Conservation (phyloP, 1,140 invertebrate species). For the Ericerus pela region DNA sequence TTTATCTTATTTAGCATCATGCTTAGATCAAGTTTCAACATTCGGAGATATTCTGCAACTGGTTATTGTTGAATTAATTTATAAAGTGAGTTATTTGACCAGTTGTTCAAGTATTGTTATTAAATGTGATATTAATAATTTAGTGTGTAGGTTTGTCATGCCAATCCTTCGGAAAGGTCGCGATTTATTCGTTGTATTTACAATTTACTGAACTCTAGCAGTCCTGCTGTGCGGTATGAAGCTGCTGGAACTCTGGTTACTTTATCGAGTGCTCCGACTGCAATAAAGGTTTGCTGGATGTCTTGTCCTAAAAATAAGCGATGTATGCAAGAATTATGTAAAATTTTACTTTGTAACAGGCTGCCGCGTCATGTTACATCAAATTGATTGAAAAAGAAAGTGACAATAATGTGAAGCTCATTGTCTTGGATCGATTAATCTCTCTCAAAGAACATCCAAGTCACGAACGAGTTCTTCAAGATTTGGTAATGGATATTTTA, state of each 20-base stretch:
- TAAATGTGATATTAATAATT: neutral
- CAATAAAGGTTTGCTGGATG: constrained; percentile 50
- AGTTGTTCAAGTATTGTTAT: neutral
- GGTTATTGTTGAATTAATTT: constrained; percentile 97
- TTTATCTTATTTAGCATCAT: constrained; percentile 78
- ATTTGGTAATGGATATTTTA: constrained; percentile 96
- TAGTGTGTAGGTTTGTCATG: constrained; percentile 66
- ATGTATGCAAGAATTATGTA: neutral
- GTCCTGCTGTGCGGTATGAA: constrained; percentile 94
- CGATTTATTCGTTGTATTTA: constrained; percentile 98
- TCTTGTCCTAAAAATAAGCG: neutral
- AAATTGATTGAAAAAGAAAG: constrained; percentile 97
- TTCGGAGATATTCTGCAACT: constrained; percentile 97
- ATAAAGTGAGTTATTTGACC: constrained; percentile 55
- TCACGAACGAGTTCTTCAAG: constrained; percentile 86
- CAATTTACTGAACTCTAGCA: constrained; percentile 88
- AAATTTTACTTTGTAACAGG: constrained; percentile 37
- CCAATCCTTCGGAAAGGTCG: constrained; percentile 90
- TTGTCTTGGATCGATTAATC: constrained; percentile 88
- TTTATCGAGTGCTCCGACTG: constrained; percentile 86
- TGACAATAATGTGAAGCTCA: constrained; percentile 99
- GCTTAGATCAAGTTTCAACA: constrained; percentile 82
- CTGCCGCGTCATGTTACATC: constrained; percentile 94
- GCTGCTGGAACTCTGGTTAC: constrained; percentile 99
- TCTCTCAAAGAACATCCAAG: constrained; percentile 71